Evolutionary conservation across 1,140 invertebrate species (phyloP), one percentile per base, ranked within the genome.

Genomic region (Neocloeon triangulifer): DNA sequence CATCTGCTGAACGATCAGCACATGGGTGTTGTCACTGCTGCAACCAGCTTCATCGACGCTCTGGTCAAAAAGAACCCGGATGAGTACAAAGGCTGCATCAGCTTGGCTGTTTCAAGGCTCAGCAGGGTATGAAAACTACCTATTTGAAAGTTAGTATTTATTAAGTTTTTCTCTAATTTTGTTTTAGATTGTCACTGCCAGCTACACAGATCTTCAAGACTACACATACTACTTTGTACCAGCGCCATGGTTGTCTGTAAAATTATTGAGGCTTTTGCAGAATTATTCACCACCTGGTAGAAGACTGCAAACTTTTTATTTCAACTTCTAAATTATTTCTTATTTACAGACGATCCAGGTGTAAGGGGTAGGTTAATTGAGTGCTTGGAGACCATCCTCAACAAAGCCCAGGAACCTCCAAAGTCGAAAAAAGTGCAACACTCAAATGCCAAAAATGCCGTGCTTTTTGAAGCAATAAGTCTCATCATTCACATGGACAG

Each of bases 171-270:
- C n/a, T n/a, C n/a, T n/a, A 34, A 21, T 39, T 39, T 26, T 37
- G 49, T 52, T 51, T 35, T 58, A 86, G 69, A 96, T 96, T 60
- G 89, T 96, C 1, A 95, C 89, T 37, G 82, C 89, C 28, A 95
- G 86, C 49, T 96, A 96, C 49, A 96, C 89, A 43, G 91, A 96
- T 61, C 62, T 97, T 32, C 92, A 97, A 61, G 95, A 99, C 56
- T 99, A 99, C 51, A 98, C 95, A 0, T 99, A 99, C 54, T 99
- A 99, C 49, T 99, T 99, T 69, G 94, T 99, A 21, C 92, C 95
- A 36, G 95, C 95, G 18, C 95, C 95, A 9, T 99, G 95, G 95
- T 63, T 99, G 1, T 97, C 91, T 33, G 92, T 99, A 3, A 99
- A 99, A 61, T 58, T 99, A 29, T 59, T 99, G 34, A 63, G 91